These are phyloP conservation scores for Eudemis profundana DNA, from an alignment of 2,888 invertebrate species.

Conservation along the genomic window DNA sequence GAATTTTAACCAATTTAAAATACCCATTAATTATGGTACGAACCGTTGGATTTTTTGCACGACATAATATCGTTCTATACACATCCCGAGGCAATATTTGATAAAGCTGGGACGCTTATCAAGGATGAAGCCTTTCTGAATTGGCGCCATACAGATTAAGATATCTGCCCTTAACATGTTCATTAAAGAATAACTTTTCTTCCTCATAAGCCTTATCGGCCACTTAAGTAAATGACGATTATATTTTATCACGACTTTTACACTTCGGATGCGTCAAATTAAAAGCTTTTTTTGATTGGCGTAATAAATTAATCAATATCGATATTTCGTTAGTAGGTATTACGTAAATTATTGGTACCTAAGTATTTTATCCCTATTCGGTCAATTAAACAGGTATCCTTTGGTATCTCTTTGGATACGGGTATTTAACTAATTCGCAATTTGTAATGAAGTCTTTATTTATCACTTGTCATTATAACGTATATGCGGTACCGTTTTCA, in stretches of 20 bases:
- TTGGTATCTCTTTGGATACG: background rate
- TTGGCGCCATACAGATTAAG: slow-evolving; percentile 84
- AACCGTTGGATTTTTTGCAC: slow-evolving; percentile 76
- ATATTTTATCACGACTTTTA: slow-evolving; percentile 75
- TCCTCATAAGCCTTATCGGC: slow-evolving; percentile 72
- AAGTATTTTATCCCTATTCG: background rate
- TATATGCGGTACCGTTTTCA: too few relatives aligned
- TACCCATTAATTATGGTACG: slow-evolving; percentile 66
- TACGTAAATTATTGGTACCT: slow-evolving; percentile 7
- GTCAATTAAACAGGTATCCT: background rate
- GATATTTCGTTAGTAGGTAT: slow-evolving; percentile 26
- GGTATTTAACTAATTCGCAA: background rate
- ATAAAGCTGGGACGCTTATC: slow-evolving; percentile 79
- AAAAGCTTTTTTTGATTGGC: slow-evolving; percentile 50
- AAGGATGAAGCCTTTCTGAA: slow-evolving; percentile 75
- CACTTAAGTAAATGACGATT: slow-evolving; percentile 63
- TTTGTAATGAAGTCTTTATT: too few relatives aligned
- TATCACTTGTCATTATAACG: too few relatives aligned
- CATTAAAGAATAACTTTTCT: slow-evolving; percentile 80
- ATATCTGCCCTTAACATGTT: slow-evolving; percentile 81
- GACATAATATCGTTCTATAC: slow-evolving; percentile 63
- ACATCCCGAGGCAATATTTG: slow-evolving; percentile 67
- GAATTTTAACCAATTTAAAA: slow-evolving; percentile 55
- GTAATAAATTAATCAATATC: slow-evolving; percentile 36
- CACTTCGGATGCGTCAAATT: slow-evolving; percentile 74